Evolutionary conservation across 2,113 vertebrate genomes (phyloP).

Genomic region (Galeopterus variegatus): DNA sequence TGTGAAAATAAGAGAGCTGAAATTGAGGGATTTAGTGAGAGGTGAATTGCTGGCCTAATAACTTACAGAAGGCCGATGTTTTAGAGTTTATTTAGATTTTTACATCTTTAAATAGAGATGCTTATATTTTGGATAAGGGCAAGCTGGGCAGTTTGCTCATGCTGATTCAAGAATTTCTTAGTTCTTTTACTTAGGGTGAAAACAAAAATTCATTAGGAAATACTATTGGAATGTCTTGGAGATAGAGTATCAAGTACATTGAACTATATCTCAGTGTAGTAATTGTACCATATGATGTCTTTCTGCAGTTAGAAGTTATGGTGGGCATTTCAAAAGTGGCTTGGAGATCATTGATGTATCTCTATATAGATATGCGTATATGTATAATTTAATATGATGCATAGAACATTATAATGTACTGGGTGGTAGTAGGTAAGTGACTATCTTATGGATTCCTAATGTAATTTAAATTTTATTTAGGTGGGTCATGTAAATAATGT

Average conservation of each 20-base stretch:
- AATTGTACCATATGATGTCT: not conserved
- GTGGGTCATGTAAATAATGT: slow-evolving; percentile 37
- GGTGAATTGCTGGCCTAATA: slow-evolving; percentile 53
- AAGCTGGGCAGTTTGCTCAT: slow-evolving; percentile 70
- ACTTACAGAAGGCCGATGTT: slow-evolving; percentile 44
- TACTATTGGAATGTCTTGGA: slow-evolving; percentile 64
- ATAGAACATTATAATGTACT: slow-evolving; percentile 4
- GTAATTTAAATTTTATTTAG: slow-evolving; percentile 66
- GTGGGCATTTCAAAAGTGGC: not conserved
- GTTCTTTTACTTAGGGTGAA: slow-evolving; percentile 74
- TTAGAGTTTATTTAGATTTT: not conserved
- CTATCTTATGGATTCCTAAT: slow-evolving; percentile 38
- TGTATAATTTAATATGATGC: slow-evolving; percentile 7
- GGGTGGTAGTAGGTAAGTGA: slow-evolving; percentile 2
- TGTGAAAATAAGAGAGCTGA: slow-evolving; percentile 66
- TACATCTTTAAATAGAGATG: slow-evolving; percentile 51
- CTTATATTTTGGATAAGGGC: slow-evolving; percentile 39
- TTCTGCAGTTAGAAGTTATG: slow-evolving; percentile 47
- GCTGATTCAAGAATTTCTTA: slow-evolving; percentile 36
- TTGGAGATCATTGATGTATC: not conserved
- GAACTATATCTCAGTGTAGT: not conserved
- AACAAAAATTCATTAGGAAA: slow-evolving; percentile 69
- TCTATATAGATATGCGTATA: not conserved
- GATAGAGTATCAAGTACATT: slow-evolving; percentile 59
- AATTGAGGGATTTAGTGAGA: not conserved